These are phyloP conservation scores for Eospalax fontanierii DNA, from an alignment of 2,797 vertebrate genomes.

Conservation along the genomic window DNA sequence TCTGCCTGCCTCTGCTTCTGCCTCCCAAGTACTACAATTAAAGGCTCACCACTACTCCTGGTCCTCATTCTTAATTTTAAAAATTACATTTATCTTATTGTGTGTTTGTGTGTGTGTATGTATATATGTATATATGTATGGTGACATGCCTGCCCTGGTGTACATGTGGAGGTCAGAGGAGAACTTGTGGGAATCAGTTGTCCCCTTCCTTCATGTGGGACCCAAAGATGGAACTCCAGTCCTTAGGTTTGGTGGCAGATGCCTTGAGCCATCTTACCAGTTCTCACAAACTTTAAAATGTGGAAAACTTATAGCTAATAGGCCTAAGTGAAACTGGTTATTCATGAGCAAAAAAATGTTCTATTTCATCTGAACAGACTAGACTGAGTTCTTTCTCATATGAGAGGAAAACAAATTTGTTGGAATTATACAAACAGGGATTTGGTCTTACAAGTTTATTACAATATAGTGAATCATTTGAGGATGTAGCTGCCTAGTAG, in stretches of 20 bases:
- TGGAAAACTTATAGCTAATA: slow-evolving; percentile 52
- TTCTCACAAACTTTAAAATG: slow-evolving; percentile 25
- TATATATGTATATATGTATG: not conserved
- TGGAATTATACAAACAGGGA: slow-evolving; percentile 2
- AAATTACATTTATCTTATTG: not conserved
- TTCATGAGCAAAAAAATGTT: slow-evolving; percentile 54
- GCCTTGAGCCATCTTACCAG: not conserved
- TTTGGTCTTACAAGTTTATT: slow-evolving; percentile 56
- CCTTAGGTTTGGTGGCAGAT: not conserved
- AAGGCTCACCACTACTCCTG: too few relatives aligned
- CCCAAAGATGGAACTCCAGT: not conserved
- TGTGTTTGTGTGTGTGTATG: too few relatives aligned
- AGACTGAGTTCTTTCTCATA: not conserved
- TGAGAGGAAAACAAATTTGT: not conserved
- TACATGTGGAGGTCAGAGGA: not conserved
- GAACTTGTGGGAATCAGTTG: not conserved
- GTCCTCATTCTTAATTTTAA: not conserved
- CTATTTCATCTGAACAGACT: slow-evolving; percentile 30
- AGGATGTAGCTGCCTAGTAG: too few relatives aligned
- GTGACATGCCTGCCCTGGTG: not conserved
- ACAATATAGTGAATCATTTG: not conserved
- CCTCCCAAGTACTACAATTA: too few relatives aligned
- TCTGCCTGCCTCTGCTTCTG: too few relatives aligned
- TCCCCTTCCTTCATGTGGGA: not conserved
- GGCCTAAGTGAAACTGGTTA: slow-evolving; percentile 50